Base-by-base conservation (phyloP, 2,888 invertebrate species). In the Automeris io region DNA sequence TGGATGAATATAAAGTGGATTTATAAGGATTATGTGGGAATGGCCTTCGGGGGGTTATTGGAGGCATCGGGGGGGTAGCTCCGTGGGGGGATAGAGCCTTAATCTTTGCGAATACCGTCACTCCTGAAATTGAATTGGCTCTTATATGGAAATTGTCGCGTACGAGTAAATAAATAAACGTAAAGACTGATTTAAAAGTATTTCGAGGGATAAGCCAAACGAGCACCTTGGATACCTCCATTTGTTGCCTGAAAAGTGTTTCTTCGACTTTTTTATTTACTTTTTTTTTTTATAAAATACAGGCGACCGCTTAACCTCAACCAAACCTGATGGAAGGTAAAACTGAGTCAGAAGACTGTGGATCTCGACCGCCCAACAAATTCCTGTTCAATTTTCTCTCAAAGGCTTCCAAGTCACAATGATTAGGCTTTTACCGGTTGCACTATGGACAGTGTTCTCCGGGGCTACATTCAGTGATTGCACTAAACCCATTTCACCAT, bases 1-100 rank as follows among this genome's bases (percentile, higher is more conserved):
- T 85, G 83, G 83, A 85, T 85, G 81, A 83, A 80, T 80, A 82
- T 83, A 83, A 83, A 85, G 70, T 76, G 80, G 83, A 83, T 82
- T 83, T 79, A 77, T 77, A 68, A 52, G 80, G 82, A 83, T 83
- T 83, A 83, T 77, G 72, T 66, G 68, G 68, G 61, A 69, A 72
- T 68, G 73, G 74, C 67, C 72, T 62, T 59, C 57, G 48, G 45
- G 60, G 61, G 57, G 53, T 60, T 59, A 26, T 13, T 38, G 43
- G 49, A 45, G 48, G 50, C 49, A 51, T 52, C 46, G 54, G 54
- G 49, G 57, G 43, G 47, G 46, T 48, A n/a, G n/a, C n/a, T n/a
- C 43, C 34, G 48, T 41, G 42, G 50, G 49, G 53, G 55, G 56
- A 62, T 58, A 66, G 55, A 62, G 74, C 77, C 78, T 76, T 83